phyloP scores from a whole-genome alignment of 2,888 invertebrate species.

The Branchellion lobata region DNA sequence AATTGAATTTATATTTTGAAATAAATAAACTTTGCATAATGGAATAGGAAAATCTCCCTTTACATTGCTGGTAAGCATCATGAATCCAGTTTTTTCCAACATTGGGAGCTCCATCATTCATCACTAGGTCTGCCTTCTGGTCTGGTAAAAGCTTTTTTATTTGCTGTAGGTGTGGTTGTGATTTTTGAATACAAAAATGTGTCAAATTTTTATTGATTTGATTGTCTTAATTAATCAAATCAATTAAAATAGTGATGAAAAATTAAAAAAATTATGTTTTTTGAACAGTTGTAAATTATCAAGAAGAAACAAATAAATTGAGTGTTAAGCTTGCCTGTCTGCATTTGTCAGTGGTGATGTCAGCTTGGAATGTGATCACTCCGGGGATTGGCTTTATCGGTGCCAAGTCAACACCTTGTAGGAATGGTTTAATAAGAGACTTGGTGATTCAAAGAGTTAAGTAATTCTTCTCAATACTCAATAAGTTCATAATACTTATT shows the following conservation, averaged over 20 bases:
- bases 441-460: not conserved
- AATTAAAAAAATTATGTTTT: too few species aligned
- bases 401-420: constrained; percentile 82
- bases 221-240: too few species aligned
- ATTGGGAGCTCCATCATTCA: constrained; percentile 98
- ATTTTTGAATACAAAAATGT: not conserved
- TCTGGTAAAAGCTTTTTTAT: constrained; percentile 83
- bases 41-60: not conserved
- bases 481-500: too few species aligned
- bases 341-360: constrained; percentile 95
- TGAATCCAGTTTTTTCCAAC: constrained; percentile 91
- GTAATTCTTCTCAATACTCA: not conserved
- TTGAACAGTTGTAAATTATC: too few species aligned
- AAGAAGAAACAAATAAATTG: too few species aligned
- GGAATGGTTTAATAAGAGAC: constrained; percentile 13
- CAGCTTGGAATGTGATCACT: constrained; percentile 84
- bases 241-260: not conserved
- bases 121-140: constrained; percentile 93
- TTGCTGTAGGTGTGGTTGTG: constrained; percentile 62
- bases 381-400: constrained; percentile 88
- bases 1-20: too few species aligned
- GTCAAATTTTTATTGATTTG: not conserved
- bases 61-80: constrained; percentile 88
- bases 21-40: not conserved
- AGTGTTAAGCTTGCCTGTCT: constrained; percentile 61